These are phyloP conservation scores for Terrapene triunguis DNA, from an alignment of 2,113 vertebrate species.

Conservation along the genomic window DNA sequence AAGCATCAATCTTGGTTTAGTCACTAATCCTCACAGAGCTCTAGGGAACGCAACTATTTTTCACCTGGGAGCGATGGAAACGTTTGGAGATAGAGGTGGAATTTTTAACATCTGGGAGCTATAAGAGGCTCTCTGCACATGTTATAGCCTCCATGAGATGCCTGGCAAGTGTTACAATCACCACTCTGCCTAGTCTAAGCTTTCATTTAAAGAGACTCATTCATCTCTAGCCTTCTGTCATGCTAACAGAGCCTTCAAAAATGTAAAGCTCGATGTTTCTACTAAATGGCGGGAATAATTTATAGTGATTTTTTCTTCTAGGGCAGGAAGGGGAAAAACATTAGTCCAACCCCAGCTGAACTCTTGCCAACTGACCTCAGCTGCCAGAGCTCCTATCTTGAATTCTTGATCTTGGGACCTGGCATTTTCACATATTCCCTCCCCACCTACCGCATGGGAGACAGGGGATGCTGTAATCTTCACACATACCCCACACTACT, in stretches of 20 bases:
- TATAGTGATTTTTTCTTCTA: neutral
- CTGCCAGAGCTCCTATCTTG: neutral
- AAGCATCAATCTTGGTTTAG: slow-evolving; percentile 22
- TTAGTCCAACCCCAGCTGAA: neutral
- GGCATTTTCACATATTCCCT: neutral
- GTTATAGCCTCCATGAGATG: neutral
- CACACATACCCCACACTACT: neutral
- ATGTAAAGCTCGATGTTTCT: neutral
- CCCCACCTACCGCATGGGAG: neutral
- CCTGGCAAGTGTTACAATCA: slow-evolving; percentile 54
- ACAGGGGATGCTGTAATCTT: neutral
- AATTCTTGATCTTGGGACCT: neutral
- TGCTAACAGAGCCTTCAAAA: neutral
- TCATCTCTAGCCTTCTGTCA: neutral
- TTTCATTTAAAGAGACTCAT: neutral
- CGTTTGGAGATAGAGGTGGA: slow-evolving; percentile 14
- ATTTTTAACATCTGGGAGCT: slow-evolving; percentile 49
- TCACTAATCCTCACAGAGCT: neutral
- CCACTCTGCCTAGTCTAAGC: neutral
- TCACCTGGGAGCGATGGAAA: slow-evolving; percentile 41
- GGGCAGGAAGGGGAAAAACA: neutral
- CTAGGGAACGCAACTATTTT: slow-evolving; percentile 2
- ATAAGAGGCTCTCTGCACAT: slow-evolving; percentile 29
- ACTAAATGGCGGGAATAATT: neutral
- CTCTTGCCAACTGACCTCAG: neutral